Conservation (phyloP, 2,113 vertebrate genomes). For the Tor tambroides region DNA sequence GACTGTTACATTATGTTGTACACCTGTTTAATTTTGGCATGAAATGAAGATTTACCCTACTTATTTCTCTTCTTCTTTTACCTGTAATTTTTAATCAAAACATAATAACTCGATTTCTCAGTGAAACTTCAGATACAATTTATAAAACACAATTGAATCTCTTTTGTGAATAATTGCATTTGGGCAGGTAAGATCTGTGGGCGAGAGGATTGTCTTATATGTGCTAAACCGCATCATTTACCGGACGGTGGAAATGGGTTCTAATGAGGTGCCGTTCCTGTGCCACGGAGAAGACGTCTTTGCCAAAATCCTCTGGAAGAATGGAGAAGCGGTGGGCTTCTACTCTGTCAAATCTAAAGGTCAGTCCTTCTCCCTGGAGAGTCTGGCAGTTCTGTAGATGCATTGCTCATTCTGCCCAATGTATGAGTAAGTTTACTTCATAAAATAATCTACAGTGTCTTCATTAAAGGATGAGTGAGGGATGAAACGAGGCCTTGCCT, state of each 20-base stretch:
- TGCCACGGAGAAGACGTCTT: slow-evolving; percentile 83
- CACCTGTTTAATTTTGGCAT: not conserved
- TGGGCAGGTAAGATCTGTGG: slow-evolving; percentile 57
- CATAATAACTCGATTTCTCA: not conserved
- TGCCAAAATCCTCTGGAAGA: slow-evolving; percentile 89
- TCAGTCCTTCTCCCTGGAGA: slow-evolving; percentile 56
- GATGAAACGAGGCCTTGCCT: not conserved
- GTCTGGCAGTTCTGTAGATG: not conserved
- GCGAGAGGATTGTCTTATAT: slow-evolving; percentile 89
- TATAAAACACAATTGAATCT: not conserved
- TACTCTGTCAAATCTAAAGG: slow-evolving; percentile 90
- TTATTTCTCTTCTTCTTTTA: not conserved
- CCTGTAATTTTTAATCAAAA: not conserved
- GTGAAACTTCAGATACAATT: not conserved
- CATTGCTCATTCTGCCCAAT: not conserved
- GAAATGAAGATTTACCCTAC: not conserved
- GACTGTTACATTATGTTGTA: not conserved
- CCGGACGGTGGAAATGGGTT: slow-evolving; percentile 83
- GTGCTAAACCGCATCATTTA: slow-evolving; percentile 90
- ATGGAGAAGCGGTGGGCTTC: slow-evolving; percentile 90
- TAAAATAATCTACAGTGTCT: not conserved
- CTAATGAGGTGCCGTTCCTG: slow-evolving; percentile 84
- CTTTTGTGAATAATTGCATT: not conserved
- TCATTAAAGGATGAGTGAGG: not conserved
- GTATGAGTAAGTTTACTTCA: not conserved